Evolutionary conservation across 2,888 invertebrate genomes (phyloP), one percentile per base, ranked within the genome.

Genomic region (Plebejus anna): DNA sequence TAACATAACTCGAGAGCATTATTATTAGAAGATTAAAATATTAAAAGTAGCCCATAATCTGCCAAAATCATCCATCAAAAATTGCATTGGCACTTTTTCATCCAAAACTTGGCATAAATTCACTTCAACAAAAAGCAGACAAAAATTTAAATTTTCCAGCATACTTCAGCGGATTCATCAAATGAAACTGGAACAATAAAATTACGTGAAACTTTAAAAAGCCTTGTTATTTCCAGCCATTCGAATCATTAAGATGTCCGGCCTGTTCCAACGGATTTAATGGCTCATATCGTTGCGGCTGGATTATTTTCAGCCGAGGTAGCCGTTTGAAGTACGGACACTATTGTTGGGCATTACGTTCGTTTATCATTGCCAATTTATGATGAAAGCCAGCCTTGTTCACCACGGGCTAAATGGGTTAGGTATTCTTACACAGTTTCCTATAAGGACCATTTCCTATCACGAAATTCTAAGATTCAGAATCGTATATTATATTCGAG

Each of bases 261-360:
- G 76, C 82, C 82, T 82, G 84, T 85, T 88, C 88, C 87, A 88
- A 87, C 86, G 84, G 83, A 85, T 85, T 88, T 89, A 86, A 89
- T 86, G 86, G 85, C 82, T 85, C 87, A 84, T 89, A 88, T 84
- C 82, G 82, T 84, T 82, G 83, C 82, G 79, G 83, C 82, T 87
- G 85, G 86, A 87, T 87, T 89, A 88, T 89, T 88, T 86, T 82
- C 80, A 80, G 82, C 75, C 81, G 79, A 79, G 77, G 77, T 79
- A 66, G 78, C 76, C 81, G 82, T 83, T 84, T 85, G 84, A 84
- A 83, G 82, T 84, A 61, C 77, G 70, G 75, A 61, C 66, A 42
- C 76, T 71, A 77, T 79, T 79, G 79, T 80, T 79, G 76, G 66
- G 55, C 76, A 51, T 77, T 42, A 72, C 47, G 36, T 2, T 77